Conservation (phyloP, 2,888 invertebrate genomes). For the Drosophila barbarae region DNA sequence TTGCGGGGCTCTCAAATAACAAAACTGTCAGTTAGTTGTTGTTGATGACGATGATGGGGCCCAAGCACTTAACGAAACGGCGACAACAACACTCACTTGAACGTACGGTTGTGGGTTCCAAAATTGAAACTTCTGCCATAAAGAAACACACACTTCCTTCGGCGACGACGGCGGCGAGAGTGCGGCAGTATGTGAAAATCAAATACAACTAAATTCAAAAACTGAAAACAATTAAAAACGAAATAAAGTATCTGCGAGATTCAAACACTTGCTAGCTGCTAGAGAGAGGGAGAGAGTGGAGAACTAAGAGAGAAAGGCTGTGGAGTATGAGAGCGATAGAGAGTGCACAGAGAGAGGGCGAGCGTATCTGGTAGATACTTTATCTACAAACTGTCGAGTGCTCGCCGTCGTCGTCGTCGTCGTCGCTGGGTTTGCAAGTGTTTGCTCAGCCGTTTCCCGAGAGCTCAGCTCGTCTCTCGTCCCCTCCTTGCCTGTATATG, state of each 20-base stretch:
- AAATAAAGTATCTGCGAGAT: constrained; percentile 66
- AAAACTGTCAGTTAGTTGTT: constrained; percentile 42
- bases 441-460: constrained; percentile 66
- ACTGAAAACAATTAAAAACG: constrained; percentile 72
- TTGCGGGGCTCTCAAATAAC: constrained; percentile 37
- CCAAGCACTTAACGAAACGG: constrained; percentile 42
- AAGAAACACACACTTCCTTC: constrained; percentile 23
- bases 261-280: constrained; percentile 49
- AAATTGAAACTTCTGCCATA: constrained; percentile 30
- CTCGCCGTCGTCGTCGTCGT: constrained; percentile 5
- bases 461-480: constrained; percentile 5
- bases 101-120: constrained; percentile 12
- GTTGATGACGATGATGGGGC: constrained; percentile 22
- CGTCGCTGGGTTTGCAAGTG: constrained; percentile 50
- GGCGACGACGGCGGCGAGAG: constrained; percentile 31
- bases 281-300: constrained; percentile 9
- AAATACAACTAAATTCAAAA: constrained; percentile 72
- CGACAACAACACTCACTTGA: constrained; percentile 32
- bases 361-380: constrained; percentile 60
- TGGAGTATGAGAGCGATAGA: constrained; percentile 1
- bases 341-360: constrained; percentile 2
- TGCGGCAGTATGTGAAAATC: constrained; percentile 69
- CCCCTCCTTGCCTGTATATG: background rate
- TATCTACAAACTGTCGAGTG: constrained; percentile 59
- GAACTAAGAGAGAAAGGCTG: constrained; percentile 1